Evolutionary conservation across 2,888 invertebrate genomes (phyloP).

Genomic region (Drosophila flavopinicola): DNA sequence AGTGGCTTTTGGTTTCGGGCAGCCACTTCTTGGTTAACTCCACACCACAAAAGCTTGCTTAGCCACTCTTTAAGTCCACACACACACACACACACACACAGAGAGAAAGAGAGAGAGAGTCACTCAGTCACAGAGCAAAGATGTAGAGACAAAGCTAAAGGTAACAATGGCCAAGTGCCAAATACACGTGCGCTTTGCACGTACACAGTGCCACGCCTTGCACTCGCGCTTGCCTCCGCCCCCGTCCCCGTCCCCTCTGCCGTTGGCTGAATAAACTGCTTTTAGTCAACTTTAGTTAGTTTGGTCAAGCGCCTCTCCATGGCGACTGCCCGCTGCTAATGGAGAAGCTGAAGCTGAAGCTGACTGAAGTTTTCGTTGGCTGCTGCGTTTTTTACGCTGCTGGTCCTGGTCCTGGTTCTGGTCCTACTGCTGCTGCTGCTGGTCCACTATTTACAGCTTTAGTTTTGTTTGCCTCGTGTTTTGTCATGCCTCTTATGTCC

Average conservation of each 20-base stretch:
- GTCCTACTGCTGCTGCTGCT: slow-evolving; percentile 26
- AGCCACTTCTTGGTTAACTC: slow-evolving; percentile 49
- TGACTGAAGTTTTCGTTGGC: slow-evolving; percentile 35
- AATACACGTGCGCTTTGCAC: slow-evolving; percentile 72
- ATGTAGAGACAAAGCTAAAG: slow-evolving; percentile 67
- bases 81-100: slow-evolving; percentile 9
- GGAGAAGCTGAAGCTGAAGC: slow-evolving; percentile 51
- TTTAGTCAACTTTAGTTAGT: slow-evolving; percentile 79
- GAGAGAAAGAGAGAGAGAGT: slow-evolving; percentile 18
- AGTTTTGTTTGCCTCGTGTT: slow-evolving; percentile 77
- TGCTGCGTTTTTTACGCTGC: slow-evolving; percentile 46
- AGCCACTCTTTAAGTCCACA: slow-evolving; percentile 68
- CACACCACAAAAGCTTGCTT: slow-evolving; percentile 74
- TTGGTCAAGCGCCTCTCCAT: slow-evolving; percentile 54
- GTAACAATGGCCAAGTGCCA: slow-evolving; percentile 77
- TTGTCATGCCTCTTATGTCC: slow-evolving; percentile 81
- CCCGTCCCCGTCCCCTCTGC: not conserved
- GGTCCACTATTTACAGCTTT: slow-evolving; percentile 69
- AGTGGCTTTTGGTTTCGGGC: slow-evolving; percentile 16
- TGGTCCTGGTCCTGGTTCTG: slow-evolving; percentile 19
- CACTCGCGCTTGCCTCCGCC: slow-evolving; percentile 8
- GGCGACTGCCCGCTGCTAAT: slow-evolving; percentile 57
- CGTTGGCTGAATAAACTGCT: slow-evolving; percentile 71
- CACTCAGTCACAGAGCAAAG: slow-evolving; percentile 60
- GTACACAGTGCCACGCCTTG: slow-evolving; percentile 43